A percentile compares a stretch with the other conserved stretches of the same genome.
Evolutionary conservation across 2,888 invertebrate genomes (phyloP).

Genomic region (Drosophila tripunctata): DNA sequence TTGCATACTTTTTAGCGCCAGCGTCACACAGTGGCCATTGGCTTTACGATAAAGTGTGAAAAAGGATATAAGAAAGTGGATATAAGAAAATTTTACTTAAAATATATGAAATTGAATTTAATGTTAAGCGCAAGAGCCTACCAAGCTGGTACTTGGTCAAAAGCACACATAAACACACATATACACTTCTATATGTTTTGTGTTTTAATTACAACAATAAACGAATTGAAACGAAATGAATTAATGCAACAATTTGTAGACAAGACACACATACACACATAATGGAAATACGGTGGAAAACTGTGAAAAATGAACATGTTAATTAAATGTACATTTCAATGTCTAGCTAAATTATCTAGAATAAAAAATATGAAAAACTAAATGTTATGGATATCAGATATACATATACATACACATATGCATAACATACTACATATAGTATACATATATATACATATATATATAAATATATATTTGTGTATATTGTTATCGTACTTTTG

Average conservation of each 20-base stretch:
- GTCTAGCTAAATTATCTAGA: constrained; percentile 40
- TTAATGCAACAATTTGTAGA: background rate
- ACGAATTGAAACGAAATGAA: constrained; percentile 7
- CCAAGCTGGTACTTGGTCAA: constrained; percentile 65
- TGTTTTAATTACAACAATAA: background rate
- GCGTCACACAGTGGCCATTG: constrained; percentile 16
- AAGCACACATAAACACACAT: constrained; percentile 18
- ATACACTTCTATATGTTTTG: constrained; percentile 6
- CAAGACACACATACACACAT: background rate
- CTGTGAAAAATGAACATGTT: constrained; percentile 16
- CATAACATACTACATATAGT: background rate
- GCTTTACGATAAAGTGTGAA: background rate
- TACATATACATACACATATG: background rate
- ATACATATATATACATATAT: constrained; percentile 1
- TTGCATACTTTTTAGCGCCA: constrained; percentile 46
- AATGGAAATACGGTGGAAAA: constrained; percentile 12
- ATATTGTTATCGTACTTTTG: constrained; percentile 25
- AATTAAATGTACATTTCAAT: constrained; percentile 36
- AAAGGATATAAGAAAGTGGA: background rate
- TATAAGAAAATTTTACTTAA: background rate
- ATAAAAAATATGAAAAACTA: constrained; percentile 16
- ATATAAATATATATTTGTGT: background rate
- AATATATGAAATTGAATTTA: constrained; percentile 10
- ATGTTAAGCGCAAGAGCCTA: constrained; percentile 16
- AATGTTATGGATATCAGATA: constrained; percentile 11